Base-by-base conservation (phyloP, 2,888 invertebrate genomes). In the Scaptomyza reducta region DNA sequence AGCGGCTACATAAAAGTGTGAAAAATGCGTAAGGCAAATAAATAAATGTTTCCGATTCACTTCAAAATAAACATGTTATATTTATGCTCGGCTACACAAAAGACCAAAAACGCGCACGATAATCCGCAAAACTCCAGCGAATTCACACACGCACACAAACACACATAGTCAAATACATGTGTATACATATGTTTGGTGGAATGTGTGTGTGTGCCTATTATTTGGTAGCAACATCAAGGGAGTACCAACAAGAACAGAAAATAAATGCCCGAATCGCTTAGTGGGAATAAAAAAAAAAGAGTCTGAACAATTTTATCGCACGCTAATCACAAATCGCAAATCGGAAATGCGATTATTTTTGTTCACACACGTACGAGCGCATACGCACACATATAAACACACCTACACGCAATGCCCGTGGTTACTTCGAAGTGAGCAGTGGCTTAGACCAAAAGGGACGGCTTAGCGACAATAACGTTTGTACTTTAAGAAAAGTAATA, bases 341-440 rank as follows among this genome's bases (percentile, higher is more conserved):
- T 78, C 84, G 86, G 88, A 86, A 88, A 86, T 88, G 77, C 81
- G 86, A 88, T 88, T 88, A 88, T 77, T 88, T 74, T 72, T 75
- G 70, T 65, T 61, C 61, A 78, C 70, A 82, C 64, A 70, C 55
- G 50, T 63, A 63, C 22, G 49, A 49, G 62, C 55, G 45, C 18
- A 41, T 10, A 25, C 10, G 31, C 11, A 70, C 16, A 77, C 69
- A 79, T n/a, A 33, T 3, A 33, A 25, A 50, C 6, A 45, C 35
- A 38, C 22, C 41, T 27, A 44, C 38, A 51, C 18, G 10, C 61
- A 29, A 16, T 14, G 35, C 5, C 13, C 27, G n/a, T 38, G 46
- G 18, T 41, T 50, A 57, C 50, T 11, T 51, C 14, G 14, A 29
- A 50, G 27, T 4, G 16, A 35, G 10, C 70, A 69, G 69, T n/a